Percentiles rank a stretch among this genome's conserved stretches.
Conservation (phyloP, 2,113 vertebrate genomes). For the Laticauda colubrina region DNA sequence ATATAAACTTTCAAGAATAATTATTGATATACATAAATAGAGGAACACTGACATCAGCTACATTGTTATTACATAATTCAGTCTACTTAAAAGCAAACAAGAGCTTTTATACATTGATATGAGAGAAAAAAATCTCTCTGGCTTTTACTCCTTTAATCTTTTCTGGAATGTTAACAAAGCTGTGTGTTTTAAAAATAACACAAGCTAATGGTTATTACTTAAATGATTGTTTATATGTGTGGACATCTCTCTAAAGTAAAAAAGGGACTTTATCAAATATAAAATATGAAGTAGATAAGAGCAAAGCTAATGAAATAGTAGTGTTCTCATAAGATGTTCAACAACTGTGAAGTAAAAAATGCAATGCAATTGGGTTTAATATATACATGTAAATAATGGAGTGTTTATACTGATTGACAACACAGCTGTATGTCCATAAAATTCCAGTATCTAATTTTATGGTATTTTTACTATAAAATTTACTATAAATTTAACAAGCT, state of each 20-base stretch:
- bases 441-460: neutral
- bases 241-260: neutral
- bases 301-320: neutral
- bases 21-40: neutral
- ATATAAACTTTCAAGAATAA: neutral
- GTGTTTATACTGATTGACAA: neutral
- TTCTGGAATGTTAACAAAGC: neutral
- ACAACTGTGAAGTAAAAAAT: neutral
- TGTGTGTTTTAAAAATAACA: neutral
- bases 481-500: neutral
- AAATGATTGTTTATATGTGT: neutral
- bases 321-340: neutral
- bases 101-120: neutral
- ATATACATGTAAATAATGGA: neutral
- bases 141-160: neutral
- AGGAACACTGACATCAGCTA: neutral
- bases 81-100: neutral
- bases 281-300: neutral
- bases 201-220: neutral
- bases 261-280: neutral
- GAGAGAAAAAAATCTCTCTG: neutral
- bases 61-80: neutral
- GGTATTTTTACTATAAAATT: neutral
- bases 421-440: neutral
- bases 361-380: neutral